Base-by-base conservation (phyloP, 2,113 vertebrate species). In the Cololabis saira region DNA sequence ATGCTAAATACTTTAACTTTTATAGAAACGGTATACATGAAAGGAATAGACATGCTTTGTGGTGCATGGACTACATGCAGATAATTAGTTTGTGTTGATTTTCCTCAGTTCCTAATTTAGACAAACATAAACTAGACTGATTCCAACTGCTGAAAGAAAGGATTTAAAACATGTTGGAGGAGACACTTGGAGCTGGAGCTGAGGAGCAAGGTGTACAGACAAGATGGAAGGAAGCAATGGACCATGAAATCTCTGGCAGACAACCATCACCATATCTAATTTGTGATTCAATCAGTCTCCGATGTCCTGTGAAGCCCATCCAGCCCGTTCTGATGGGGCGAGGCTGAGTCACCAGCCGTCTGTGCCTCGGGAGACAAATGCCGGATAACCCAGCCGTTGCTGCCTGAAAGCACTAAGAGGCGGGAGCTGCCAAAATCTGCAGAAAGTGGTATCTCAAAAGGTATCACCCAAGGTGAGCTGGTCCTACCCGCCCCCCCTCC, bases 231-330 rank as follows among this genome's bases (percentile, higher is more conserved):
- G 13, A 24, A 17, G 68, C 78, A 62, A 72, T 55, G 64, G 64
- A 62, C 13, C 48, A 8, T 76, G 48, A 78, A 83, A 80, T 88
- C 50, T 64, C 71, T 65, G 71, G 61, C 76, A 75, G 42, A 64
- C 65, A 24, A 80, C 59, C 61, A 60, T 73, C 56, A 60, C 43
- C 53, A 44, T 68, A 78, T 76, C 61, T 2, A 81, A 74, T 82
- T 73, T n/a, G 42, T 76, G 80, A 85, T 86, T 85, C 71, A 81
- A 73, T 86, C 55, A 84, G 72, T 71, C 14, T 58, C 13, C 22
- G 12, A 30, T 71, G 79, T 82, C 80, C 76, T 61, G 56, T 74
- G 50, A 73, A 80, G 74, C 63, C 17, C 41, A 12, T 71, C 47
- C 69, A 73, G 67, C 50, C 43, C 14, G 53, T 59, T 41, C 43